phyloP scores from a whole-genome alignment of 37 sponge, comb jelly and placozoan genomes.

The Bolinopsis microptera region DNA sequence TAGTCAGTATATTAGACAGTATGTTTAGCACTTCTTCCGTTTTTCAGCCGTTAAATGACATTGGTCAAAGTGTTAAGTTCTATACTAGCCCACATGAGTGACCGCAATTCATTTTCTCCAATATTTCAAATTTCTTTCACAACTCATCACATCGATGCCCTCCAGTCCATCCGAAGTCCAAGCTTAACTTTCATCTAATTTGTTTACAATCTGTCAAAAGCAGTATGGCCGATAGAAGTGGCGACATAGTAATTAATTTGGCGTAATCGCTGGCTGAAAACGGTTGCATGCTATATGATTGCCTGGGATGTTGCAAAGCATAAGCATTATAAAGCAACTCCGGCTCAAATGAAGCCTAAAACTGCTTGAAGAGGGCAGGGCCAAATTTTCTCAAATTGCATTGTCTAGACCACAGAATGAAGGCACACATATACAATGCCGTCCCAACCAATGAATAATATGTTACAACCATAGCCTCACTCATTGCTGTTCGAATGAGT shows the following conservation, averaged over 20 bases:
- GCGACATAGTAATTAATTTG: slow-evolving; percentile 38
- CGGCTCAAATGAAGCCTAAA: neutral
- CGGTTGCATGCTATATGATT: neutral
- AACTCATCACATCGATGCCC: too few species aligned
- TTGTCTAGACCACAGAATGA: neutral
- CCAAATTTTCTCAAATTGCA: neutral
- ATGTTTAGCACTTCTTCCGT: too few species aligned
- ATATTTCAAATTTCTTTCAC: too few species aligned
- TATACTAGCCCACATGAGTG: too few species aligned
- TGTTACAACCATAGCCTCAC: too few species aligned
- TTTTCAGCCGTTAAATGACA: too few species aligned
- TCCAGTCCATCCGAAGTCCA: too few species aligned
- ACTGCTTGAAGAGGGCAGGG: neutral
- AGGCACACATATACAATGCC: neutral
- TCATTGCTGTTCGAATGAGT: too few species aligned
- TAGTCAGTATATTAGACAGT: too few species aligned
- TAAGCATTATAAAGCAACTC: neutral
- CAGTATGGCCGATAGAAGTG: neutral
- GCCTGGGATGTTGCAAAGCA: neutral
- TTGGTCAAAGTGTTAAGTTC: too few species aligned
- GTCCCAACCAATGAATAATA: too few species aligned
- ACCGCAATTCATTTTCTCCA: too few species aligned
- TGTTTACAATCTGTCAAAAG: neutral
- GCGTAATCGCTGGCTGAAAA: neutral
- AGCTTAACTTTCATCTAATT: neutral